Conservation (phyloP, 2,888 invertebrate genomes). For the Chloroclysta siterata region DNA sequence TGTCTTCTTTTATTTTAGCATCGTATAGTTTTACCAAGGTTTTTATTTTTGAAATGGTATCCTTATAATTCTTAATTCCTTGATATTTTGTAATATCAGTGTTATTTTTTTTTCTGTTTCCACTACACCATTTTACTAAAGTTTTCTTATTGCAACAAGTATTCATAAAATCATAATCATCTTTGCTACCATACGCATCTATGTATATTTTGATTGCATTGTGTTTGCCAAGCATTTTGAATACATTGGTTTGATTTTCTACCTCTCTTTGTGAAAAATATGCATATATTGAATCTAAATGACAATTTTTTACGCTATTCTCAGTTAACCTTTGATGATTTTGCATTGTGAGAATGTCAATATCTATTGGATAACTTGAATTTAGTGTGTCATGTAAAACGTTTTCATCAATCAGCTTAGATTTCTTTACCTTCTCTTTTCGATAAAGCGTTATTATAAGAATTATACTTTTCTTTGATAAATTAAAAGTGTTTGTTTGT, state of each 20-base stretch:
- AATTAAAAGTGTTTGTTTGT: slow-evolving; percentile 40
- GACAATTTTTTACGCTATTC: slow-evolving; percentile 50
- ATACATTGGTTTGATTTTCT: slow-evolving; percentile 58
- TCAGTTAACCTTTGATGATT: slow-evolving; percentile 9
- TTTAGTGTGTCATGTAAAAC: slow-evolving; percentile 53
- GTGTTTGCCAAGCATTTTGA: slow-evolving; percentile 59
- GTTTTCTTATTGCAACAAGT: slow-evolving; percentile 55
- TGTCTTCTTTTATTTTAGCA: slow-evolving; percentile 38
- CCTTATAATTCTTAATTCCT: slow-evolving; percentile 42
- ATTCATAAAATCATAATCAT: slow-evolving; percentile 53
- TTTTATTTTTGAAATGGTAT: slow-evolving; percentile 57
- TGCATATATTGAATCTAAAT: slow-evolving; percentile 62
- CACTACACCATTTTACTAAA: slow-evolving; percentile 39
- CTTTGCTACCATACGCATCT: slow-evolving; percentile 51
- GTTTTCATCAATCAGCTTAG: slow-evolving; percentile 38
- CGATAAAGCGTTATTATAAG: slow-evolving; percentile 63
- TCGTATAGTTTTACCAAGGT: slow-evolving; percentile 55
- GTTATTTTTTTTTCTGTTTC: slow-evolving; percentile 14
- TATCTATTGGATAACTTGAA: slow-evolving; percentile 55
- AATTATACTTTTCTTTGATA: slow-evolving; percentile 54
- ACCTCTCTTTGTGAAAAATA: slow-evolving; percentile 58
- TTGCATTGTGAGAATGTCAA: slow-evolving; percentile 56
- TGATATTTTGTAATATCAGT: slow-evolving; percentile 6
- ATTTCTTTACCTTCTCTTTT: slow-evolving; percentile 30
- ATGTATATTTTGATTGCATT: slow-evolving; percentile 66